Percentiles rank a stretch among this genome's conserved stretches.
These are phyloP conservation scores for Caenorhabditis zanzibari DNA, from an alignment of 2,888 invertebrate species.

Conservation along the genomic window DNA sequence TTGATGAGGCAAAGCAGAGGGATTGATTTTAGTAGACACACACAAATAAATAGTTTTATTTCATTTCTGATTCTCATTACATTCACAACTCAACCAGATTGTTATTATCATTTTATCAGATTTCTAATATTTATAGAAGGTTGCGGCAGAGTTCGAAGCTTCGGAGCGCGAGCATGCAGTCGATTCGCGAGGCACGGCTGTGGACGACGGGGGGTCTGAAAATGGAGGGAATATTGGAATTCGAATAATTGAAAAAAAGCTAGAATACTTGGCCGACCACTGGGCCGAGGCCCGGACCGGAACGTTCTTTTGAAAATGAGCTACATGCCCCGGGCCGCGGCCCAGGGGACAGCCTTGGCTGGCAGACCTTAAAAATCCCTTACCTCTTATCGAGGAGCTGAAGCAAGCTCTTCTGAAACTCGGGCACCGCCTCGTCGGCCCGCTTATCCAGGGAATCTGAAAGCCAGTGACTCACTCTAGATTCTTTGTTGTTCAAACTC, in stretches of 20 bases:
- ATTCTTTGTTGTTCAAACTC: conserved; percentile 15
- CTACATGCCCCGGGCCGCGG: too few species aligned
- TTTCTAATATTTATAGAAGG: conserved; percentile 28
- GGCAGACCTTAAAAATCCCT: neutral
- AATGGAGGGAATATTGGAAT: neutral
- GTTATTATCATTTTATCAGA: neutral
- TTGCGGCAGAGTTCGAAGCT: conserved; percentile 70
- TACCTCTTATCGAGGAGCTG: conserved; percentile 45
- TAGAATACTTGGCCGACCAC: neutral
- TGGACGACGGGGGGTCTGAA: conserved; percentile 62
- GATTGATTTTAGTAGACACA: neutral
- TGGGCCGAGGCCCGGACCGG: too few species aligned
- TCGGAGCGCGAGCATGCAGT: conserved; percentile 69
- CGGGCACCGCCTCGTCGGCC: conserved; percentile 44
- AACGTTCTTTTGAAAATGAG: too few species aligned
- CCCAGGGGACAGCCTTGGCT: too few species aligned
- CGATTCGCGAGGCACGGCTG: conserved; percentile 62
- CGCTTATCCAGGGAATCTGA: conserved; percentile 41
- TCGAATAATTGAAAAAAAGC: neutral
- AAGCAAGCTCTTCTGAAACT: conserved; percentile 46
- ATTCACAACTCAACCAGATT: conserved; percentile 22
- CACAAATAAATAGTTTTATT: conserved; percentile 51
- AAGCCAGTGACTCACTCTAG: neutral
- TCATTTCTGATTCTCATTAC: neutral
- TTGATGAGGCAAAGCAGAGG: neutral